Percentiles rank a stretch among this genome's conserved stretches.
These are phyloP conservation scores for Cynopterus brachyotis DNA, from an alignment of 2,113 vertebrate genomes.

Conservation along the genomic window DNA sequence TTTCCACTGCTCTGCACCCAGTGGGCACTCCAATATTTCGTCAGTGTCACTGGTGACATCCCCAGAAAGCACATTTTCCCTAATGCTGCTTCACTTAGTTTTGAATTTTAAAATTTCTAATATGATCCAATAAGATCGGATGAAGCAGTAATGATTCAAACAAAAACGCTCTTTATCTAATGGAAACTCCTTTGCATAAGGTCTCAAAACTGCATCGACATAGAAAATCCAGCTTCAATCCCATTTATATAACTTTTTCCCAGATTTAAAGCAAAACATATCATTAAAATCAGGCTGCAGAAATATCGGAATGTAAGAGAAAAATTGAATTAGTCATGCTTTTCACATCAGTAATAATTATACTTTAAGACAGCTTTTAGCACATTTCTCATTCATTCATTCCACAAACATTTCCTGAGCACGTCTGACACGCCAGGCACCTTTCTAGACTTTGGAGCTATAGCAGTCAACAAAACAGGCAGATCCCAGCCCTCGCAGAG, in stretches of 20 bases:
- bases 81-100: neutral
- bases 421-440: neutral
- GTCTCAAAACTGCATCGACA: conserved; percentile 2
- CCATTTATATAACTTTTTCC: neutral
- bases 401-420: neutral
- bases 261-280: conserved; percentile 28
- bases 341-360: neutral
- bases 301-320: neutral
- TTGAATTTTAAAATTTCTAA: conserved; percentile 51
- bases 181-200: conserved; percentile 12
- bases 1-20: conserved; percentile 34
- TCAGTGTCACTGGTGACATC: conserved; percentile 30
- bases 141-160: conserved; percentile 18
- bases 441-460: neutral
- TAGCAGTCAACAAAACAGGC: neutral
- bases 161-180: conserved; percentile 39
- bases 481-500: neutral
- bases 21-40: conserved; percentile 62
- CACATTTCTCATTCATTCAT: neutral
- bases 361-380: neutral
- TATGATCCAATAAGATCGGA: neutral
- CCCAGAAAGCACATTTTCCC: neutral
- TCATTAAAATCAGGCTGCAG: conserved; percentile 10
- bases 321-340: conserved; percentile 20
- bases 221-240: neutral